Base-by-base conservation (phyloP, 2,113 vertebrate species). In the Clupea harengus region DNA sequence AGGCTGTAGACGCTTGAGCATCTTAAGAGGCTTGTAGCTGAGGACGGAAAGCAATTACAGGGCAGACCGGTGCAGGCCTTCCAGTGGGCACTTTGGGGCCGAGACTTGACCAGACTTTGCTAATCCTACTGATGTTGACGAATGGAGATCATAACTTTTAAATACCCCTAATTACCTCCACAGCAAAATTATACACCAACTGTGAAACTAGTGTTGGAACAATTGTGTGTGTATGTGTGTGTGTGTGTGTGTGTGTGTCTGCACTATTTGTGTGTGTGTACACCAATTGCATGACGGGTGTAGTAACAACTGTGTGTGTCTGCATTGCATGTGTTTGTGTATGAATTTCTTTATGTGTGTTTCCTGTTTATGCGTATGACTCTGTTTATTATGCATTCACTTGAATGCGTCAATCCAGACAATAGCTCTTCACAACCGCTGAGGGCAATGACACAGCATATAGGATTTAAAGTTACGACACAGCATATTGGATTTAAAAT, bases 241-340 rank as follows among this genome's bases (percentile, higher is more conserved):
- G 25, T 52, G 28, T 75, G 22, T 45, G 15, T 85, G 50, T 64
- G 13, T 47, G 10, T 85, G 11, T 44, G 46, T 32, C 9, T 44
- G 3, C 13, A 11, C 39, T 49, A 11, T 49, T 2, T 89, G 75
- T 86, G 86, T 57, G 88, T 52, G 83, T 75, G n/a, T 49, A 22
- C 60, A 20, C 18, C 3, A 20, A 22, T 6, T 60, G 18, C 22
- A 60, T 60, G 54, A 60, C 54, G 20, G 6, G 18, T 22, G 22
- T 60, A 60, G 4, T 13, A 54, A 54, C 52, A 60, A 6, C 18
- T 20, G 4, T 7, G 22, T 20, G 18, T 22, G 54, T 60, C 18
- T 60, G 54, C 20, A 22, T 7, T 60, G 54, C 20, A 20, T 60
- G 54, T 60, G 54, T 20, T 60, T 60, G 54, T 20, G 18, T 60